These are phyloP conservation scores for Lamellibrachia satsuma DNA, from an alignment of 2,888 invertebrate genomes.

Conservation along the genomic window DNA sequence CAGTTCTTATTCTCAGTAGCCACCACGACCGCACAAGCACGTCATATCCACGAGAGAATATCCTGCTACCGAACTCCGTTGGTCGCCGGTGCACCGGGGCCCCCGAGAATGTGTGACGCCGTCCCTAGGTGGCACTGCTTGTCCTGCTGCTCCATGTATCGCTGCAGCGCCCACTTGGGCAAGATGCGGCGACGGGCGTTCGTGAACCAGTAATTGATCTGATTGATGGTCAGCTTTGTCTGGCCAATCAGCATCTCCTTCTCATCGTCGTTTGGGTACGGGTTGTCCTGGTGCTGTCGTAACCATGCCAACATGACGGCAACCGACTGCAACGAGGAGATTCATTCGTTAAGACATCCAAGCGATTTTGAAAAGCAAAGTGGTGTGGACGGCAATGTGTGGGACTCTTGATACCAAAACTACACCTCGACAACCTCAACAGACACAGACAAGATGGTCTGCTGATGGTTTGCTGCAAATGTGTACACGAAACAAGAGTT, in stretches of 20 bases:
- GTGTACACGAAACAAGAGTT: too few relatives aligned
- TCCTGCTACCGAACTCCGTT: neutral
- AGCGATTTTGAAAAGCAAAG: neutral
- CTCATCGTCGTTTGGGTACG: constrained; percentile 65
- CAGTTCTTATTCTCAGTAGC: neutral
- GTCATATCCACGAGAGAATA: neutral
- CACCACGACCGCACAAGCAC: neutral
- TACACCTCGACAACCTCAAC: neutral
- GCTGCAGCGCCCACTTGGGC: constrained; percentile 61
- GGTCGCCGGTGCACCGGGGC: neutral
- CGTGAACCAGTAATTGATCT: constrained; percentile 66
- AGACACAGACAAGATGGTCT: neutral
- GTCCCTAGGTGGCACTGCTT: constrained; percentile 24
- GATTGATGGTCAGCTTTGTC: constrained; percentile 64
- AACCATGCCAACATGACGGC: constrained; percentile 65
- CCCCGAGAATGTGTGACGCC: neutral
- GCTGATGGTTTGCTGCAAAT: too few relatives aligned
- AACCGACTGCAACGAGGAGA: constrained; percentile 57
- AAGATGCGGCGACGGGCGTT: constrained; percentile 64
- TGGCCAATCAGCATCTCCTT: constrained; percentile 64
- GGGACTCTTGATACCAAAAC: neutral
- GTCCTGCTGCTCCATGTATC: constrained; percentile 41
- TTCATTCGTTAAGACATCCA: neutral
- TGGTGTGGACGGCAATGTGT: neutral
- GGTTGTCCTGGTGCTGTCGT: constrained; percentile 64